Base-by-base conservation (phyloP, 2,888 invertebrate genomes). In the Acronicta leporina region DNA sequence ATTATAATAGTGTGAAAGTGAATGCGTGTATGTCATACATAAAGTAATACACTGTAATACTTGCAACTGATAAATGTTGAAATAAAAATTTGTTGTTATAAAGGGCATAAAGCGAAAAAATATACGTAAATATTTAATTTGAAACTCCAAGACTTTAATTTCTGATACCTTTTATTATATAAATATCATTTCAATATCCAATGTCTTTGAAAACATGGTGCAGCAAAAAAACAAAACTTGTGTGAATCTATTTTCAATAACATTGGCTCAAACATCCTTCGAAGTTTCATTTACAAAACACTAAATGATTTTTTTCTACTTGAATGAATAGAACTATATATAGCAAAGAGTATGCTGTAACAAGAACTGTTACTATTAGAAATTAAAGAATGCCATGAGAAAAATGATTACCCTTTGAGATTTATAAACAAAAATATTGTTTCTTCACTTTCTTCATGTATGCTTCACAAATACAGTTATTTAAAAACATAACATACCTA, bases 121-220 rank as follows among this genome's bases (percentile, higher is more conserved):
- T 92, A 92, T 94, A 94, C 93, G 92, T 94, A 94, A 92, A 92
- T 92, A 93, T 94, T 93, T 92, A 92, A 92, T 92, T 94, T 92
- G 76, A 85, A 67, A 67, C 20, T 61, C 2, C 52, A 38, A 53
- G 82, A 77, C 66, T 84, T 79, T 85, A 53, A 85, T 84, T 83
- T 91, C 81, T 77, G 38, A 79, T 83, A 79, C 78, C 48, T 41
- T 38, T 30, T 42, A 56, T 45, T 13, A 33, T 33, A 15, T 11
- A 11, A 15, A 35, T 4, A 5, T 13, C 5, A 13, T 35, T 35
- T 13, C 35, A 35, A 35, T 35, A 35, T 35, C 13, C 13, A 35
- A 35, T 35, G 5, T 30, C 2, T 30, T 30, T 8, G n/a, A n/a
- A n/a, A n/a, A n/a, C n/a, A n/a, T n/a, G n/a, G n/a, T n/a, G n/a